These are phyloP conservation scores for Oophaga sylvatica DNA, from an alignment of 2,797 vertebrate genomes.

Conservation along the genomic window DNA sequence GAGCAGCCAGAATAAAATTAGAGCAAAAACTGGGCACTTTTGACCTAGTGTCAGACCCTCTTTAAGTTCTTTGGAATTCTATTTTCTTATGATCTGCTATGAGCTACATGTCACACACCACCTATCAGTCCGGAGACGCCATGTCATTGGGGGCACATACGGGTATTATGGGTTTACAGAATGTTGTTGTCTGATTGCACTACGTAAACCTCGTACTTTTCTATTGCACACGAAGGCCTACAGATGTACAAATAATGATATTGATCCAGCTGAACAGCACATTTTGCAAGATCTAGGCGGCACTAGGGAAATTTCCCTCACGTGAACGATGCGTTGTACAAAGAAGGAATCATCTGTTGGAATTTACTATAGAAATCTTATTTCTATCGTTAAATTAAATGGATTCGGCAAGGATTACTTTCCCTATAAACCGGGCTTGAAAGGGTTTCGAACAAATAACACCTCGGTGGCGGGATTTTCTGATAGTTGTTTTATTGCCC, in stretches of 20 bases:
- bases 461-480: neutral
- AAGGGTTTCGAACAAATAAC: slow-evolving; percentile 27
- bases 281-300: slow-evolving; percentile 23
- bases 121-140: too few species aligned
- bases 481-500: neutral
- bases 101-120: too few species aligned
- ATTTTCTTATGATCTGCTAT: too few species aligned
- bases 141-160: too few species aligned
- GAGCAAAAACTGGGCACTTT: too few species aligned
- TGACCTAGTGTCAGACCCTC: too few species aligned
- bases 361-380: slow-evolving; percentile 12
- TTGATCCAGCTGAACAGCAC: slow-evolving; percentile 20
- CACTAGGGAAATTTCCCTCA: slow-evolving; percentile 8
- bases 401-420: neutral
- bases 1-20: too few species aligned
- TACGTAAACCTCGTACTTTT: slow-evolving; percentile 1
- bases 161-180: too few species aligned
- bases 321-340: slow-evolving; percentile 6
- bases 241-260: slow-evolving; percentile 38
- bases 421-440: neutral
- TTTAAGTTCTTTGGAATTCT: too few species aligned
- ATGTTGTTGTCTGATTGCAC: too few species aligned
- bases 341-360: slow-evolving; percentile 24
- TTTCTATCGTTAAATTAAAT: slow-evolving; percentile 34
- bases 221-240: slow-evolving; percentile 20